Base-by-base conservation (phyloP, 2,888 invertebrate species). In the Neoaliturus tenellus region DNA sequence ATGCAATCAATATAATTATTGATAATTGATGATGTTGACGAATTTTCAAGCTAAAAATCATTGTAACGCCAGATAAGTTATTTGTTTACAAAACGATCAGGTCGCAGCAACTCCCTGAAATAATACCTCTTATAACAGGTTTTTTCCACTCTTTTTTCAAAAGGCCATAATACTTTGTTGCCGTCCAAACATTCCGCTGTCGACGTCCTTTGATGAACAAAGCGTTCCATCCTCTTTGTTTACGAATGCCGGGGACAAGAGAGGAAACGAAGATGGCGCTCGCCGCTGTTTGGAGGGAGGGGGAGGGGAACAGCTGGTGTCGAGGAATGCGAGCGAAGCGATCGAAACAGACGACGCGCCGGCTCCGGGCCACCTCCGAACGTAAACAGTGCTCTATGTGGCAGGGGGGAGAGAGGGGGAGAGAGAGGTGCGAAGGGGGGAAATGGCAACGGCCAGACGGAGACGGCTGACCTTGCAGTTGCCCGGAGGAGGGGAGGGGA, bases 241-340 rank as follows among this genome's bases (percentile, higher is more conserved):
- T 62, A 62, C 62, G 62, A 62, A 62, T 28, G 62, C 20, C 62
- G 12, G 62, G 51, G 62, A 62, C 62, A 25, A 62, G 62, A 62
- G 31, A 62, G 62, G 62, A 62, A 62, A 62, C 31, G 28, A 62
- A 62, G 62, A 62, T 62, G 62, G 62, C 62, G 62, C 62, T 62
- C 62, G 51, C 4, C 17, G 14, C 6, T 58, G 6, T 20, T 62
- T 8, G 62, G 62, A 14, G 62, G 28, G 31, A 28, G 28, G 62
- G 62, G 28, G 62, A 23, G 2, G 3, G 20, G 31, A 62, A 62
- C 62, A 62, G 62, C 62, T 62, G 62, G 28, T 62, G 62, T 28
- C 0, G 14, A 17, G 62, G 62, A 62, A 62, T 62, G 62, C 14
- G 62, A 62, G 62, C 62, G 28, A 62, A 62, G 28, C 62, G 31